Evolutionary conservation across 2,113 vertebrate species (phyloP), one percentile per base, ranked within the genome.

Genomic region (Rallus limicola): DNA sequence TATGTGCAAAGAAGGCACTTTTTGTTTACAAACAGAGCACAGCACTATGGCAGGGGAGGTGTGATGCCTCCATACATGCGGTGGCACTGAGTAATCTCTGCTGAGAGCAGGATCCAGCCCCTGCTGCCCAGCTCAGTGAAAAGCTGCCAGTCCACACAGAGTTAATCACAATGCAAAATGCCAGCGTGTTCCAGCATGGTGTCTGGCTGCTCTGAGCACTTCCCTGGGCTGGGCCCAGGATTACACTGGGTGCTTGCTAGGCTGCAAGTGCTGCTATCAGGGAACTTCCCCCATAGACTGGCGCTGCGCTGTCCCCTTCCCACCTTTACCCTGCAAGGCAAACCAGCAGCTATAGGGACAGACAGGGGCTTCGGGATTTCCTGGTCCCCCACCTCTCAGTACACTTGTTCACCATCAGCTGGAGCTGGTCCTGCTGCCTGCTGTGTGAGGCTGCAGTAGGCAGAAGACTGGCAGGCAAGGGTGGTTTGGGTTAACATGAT

Each of bases 101-200:
- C 64, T 46, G 76, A 82, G 65, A 64, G 17, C 48, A 71, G 31
- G 18, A 48, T 6, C 28, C 82, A 79, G 56, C 23, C 71, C 28
- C 14, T 12, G 6, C 71, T 92, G 55, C 55, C 52, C 64, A 59
- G 46, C 56, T 77, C 34, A 13, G 44, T 18, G 38, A 33, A 82
- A 31, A 70, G 56, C 77, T 86, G 62, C 33, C 21, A 14, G 3
- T 53, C 56, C 80, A 76, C 63, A 44, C 63, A 3, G 7, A 0
- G 0, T 11, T 81, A 50, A 70, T 63, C 68, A 81, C 46, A 33
- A 11, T 3, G 31, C 2, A 15, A 82, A 55, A 36, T 9, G 67
- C 23, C 40, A 68, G 21, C 9, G 0, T 8, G 13, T 58, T 64
- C 33, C 82, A 80, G 26, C 14, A 53, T 5, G 0, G 64, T 11